phyloP scores from a whole-genome alignment of 2,888 invertebrate genomes.

The Mantis religiosa region DNA sequence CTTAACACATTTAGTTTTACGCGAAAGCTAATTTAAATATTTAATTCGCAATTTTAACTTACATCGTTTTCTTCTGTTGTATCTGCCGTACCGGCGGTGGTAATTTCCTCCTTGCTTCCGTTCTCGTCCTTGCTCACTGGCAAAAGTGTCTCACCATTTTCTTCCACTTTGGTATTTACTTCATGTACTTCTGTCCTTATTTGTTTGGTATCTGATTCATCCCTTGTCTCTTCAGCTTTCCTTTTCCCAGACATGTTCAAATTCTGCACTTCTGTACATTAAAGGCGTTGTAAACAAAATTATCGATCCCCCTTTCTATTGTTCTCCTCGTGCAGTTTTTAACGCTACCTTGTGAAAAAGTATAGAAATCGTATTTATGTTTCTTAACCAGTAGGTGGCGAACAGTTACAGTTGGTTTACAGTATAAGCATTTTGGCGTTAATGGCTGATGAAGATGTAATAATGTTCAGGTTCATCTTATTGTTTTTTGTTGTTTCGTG shows the following conservation, averaged over 20 bases:
- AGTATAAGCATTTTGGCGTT: too few relatives aligned
- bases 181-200: constrained; percentile 26
- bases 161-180: neutral
- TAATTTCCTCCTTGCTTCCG: constrained; percentile 5
- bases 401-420: neutral
- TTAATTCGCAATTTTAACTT: neutral
- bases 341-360: constrained; percentile 23
- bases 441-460: neutral
- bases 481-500: too few relatives aligned
- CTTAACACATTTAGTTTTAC: neutral
- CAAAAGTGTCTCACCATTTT: constrained; percentile 16
- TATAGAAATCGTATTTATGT: constrained; percentile 13
- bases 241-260: constrained; percentile 32
- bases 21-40: neutral
- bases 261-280: constrained; percentile 24
- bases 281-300: constrained; percentile 27
- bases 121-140: constrained; percentile 17
- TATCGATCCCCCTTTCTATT: constrained; percentile 30
- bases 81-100: constrained; percentile 1
- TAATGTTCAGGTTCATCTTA: too few relatives aligned
- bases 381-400: constrained; percentile 11
- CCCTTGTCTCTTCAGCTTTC: constrained; percentile 29
- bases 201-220: constrained; percentile 27
- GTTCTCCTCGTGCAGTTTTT: constrained; percentile 20
- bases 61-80: constrained; percentile 11